Evolutionary conservation across 2,888 invertebrate genomes (phyloP), one percentile per base, ranked within the genome.

Genomic region (Notodromas monacha): DNA sequence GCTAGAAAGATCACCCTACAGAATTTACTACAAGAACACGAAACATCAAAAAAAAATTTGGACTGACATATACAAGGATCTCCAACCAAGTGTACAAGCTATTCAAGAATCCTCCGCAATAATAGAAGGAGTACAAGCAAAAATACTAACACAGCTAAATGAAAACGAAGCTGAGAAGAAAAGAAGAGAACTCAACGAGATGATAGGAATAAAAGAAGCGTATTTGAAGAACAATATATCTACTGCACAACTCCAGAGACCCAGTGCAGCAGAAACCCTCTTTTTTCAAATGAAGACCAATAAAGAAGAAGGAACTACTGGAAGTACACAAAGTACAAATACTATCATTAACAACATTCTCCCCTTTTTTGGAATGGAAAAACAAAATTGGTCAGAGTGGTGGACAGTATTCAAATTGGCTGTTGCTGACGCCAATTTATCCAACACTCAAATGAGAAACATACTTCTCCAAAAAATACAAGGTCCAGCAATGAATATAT

Each of bases 1-100:
- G 21, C 21, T 21, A 21, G 21, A 21, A 21, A 21, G 21, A 21
- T 21, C 21, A n/a, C 21, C 21, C n/a, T 21, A 21, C 21, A 21
- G n/a, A 21, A 21, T 21, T 21, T 21, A 21, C 21, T 21, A 21
- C 21, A 21, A 21, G 21, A 6, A 21, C 21, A 21, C 21, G 21
- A 21, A 21, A 21, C 21, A 21, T 21, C 21, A 21, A 6, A 21
- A 21, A n/a, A 21, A 21, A 21, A 8, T 21, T n/a, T 21, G 21
- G 21, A 21, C 21, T 21, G 21, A 21, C n/a, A 21, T 21, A n/a
- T 21, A 21, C 21, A 21, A 21, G 21, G 21, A 21, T 21, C 21
- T 21, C 21, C 21, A 21, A 21, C 21, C 21, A 21, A 21, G 21
- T 21, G 21, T 21, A 21, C 21, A 21, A 21, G 21, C 21, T 21